Evolutionary conservation across 2,797 vertebrate species (phyloP).

Genomic region (Microctenopoma lineatum): DNA sequence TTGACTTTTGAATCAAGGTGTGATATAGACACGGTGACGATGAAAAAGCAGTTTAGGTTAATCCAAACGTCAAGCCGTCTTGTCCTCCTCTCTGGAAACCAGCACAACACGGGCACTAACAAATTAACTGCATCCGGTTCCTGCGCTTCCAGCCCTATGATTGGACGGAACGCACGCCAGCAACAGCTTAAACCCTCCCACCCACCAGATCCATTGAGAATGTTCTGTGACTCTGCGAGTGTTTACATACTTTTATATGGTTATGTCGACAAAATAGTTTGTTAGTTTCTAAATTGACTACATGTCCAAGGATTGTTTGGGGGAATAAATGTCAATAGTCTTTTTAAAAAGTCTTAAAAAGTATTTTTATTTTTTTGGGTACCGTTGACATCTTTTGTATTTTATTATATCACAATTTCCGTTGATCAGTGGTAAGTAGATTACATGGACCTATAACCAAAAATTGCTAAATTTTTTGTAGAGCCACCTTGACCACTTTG

Average conservation of each 20-base stretch:
- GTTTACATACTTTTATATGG: neutral
- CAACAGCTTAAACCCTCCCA: slow-evolving; percentile 27
- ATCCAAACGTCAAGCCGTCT: slow-evolving; percentile 75
- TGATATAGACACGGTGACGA: slow-evolving; percentile 45
- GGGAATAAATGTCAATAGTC: too few relatives aligned
- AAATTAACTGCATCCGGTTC: slow-evolving; percentile 66
- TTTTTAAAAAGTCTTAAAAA: too few relatives aligned
- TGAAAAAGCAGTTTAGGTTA: slow-evolving; percentile 59
- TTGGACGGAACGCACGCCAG: slow-evolving; percentile 67
- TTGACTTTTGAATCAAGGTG: slow-evolving; percentile 54
- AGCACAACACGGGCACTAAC: slow-evolving; percentile 71
- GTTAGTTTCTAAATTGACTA: neutral
- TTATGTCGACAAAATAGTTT: neutral
- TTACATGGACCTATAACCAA: too few relatives aligned
- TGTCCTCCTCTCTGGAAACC: slow-evolving; percentile 72
- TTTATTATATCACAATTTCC: too few relatives aligned
- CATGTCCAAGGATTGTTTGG: too few relatives aligned
- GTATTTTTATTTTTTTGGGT: too few relatives aligned
- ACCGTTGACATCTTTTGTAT: too few relatives aligned
- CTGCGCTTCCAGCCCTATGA: slow-evolving; percentile 22
- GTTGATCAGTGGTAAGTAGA: too few relatives aligned
- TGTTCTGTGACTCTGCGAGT: slow-evolving; percentile 9
- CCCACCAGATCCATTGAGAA: slow-evolving; percentile 5
- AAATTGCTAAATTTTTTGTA: too few relatives aligned
- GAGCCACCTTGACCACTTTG: too few relatives aligned